Evolutionary conservation across 2,113 vertebrate genomes (phyloP), one percentile per base, ranked within the genome.

Genomic region (Nerophis ophidion): DNA sequence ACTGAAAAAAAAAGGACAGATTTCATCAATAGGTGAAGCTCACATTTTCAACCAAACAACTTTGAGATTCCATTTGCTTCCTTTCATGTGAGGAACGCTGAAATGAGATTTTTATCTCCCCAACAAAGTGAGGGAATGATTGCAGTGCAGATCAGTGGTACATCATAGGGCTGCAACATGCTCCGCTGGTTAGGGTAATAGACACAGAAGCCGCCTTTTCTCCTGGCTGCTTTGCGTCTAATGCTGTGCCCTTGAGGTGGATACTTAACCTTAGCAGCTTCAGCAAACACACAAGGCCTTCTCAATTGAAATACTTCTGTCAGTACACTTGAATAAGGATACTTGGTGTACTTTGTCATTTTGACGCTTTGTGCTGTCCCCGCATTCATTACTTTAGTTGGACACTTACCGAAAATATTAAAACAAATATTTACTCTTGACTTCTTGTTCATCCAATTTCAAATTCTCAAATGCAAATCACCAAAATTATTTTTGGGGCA

Each of bases 141-240:
- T 76, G 74, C 70, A 77, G 74, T 81, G 81, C 63, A 70, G 69
- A 83, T 85, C 77, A 82, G 74, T 83, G 75, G 79, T 59, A 62
- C 62, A 74, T 79, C 70, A 82, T 57, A 52, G 68, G 40, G 69
- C 72, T 70, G 68, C 64, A 77, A 51, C 80, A 83, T 81, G 83
- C 80, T 86, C 80, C 63, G 77, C 46, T 82, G 80, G 66, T 77
- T 73, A 63, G 70, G 77, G 73, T 85, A 83, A 81, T 85, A 72
- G 81, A 79, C 79, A 70, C 61, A 57, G 68, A 75, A 72, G 50
- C 44, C 49, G 57, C 62, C 44, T 5, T 72, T 73, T 75, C 68
- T 61, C 58, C 58, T 34, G 45, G 66, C 65, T 77, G 63, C 54
- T 79, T 77, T 70, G 68, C 68, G 82, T 75, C 65, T 58, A 80